These are phyloP conservation scores for Bos javanicus DNA, from an alignment of 2,113 vertebrate species.

Conservation along the genomic window DNA sequence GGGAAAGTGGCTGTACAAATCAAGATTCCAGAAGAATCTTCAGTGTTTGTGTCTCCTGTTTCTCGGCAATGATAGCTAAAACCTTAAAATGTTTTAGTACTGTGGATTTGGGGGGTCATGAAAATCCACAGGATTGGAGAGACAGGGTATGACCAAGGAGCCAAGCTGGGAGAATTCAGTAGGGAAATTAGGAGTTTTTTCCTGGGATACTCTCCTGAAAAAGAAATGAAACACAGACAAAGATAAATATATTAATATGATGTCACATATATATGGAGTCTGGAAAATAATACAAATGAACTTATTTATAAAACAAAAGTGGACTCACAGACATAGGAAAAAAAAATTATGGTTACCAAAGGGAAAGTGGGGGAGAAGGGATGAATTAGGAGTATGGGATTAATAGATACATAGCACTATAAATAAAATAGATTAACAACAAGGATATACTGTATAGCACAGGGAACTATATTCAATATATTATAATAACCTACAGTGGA, in stretches of 20 bases:
- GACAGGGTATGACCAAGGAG: rapidly evolving
- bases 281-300: not conserved
- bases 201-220: not conserved
- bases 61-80: not conserved
- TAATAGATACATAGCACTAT: not conserved
- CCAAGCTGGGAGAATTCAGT: not conserved
- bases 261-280: not conserved
- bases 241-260: not conserved
- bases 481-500: not conserved
- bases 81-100: not conserved
- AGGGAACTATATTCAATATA: not conserved
- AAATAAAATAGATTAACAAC: not conserved
- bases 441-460: not conserved
- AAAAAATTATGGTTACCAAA: not conserved
- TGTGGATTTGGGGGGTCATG: not conserved
- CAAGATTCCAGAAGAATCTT: not conserved
- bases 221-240: not conserved
- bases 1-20: not conserved
- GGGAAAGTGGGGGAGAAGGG: not conserved
- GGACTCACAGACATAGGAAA: not conserved
- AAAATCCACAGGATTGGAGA: not conserved
- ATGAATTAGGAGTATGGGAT: not conserved
- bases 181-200: not conserved
- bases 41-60: not conserved
- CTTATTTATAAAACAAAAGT: not conserved